These are phyloP conservation scores for Drosophila albomicans DNA, from an alignment of 1,140 invertebrate genomes.

Conservation along the genomic window DNA sequence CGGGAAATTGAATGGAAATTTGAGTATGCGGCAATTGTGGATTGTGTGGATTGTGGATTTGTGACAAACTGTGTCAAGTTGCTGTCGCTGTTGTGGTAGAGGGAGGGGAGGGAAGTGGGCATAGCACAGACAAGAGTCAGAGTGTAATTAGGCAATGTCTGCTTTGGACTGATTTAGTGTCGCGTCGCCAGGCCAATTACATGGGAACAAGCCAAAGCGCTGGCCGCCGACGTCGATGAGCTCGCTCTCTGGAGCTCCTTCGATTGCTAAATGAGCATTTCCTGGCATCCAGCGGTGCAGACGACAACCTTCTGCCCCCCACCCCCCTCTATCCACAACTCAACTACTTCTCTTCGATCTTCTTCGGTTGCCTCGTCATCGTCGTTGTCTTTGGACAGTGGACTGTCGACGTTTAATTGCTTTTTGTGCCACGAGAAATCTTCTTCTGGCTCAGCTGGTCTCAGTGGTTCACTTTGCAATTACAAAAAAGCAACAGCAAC, in stretches of 20 bases:
- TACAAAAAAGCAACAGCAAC: slow-evolving; percentile 31
- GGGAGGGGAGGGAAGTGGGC: background rate
- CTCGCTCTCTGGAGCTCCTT: slow-evolving; percentile 37
- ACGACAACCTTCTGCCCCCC: slow-evolving; percentile 46
- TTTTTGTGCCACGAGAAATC: slow-evolving; percentile 78
- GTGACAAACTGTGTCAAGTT: slow-evolving; percentile 77
- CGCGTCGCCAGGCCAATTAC: slow-evolving; percentile 74
- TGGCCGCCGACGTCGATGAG: background rate
- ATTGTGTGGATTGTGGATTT: slow-evolving; percentile 50
- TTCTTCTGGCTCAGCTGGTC: slow-evolving; percentile 61
- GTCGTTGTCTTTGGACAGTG: slow-evolving; percentile 19
- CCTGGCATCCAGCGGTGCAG: slow-evolving; percentile 82
- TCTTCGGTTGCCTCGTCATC: background rate
- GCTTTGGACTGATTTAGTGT: slow-evolving; percentile 80
- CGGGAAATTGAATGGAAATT: slow-evolving; percentile 62
- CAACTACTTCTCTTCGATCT: background rate
- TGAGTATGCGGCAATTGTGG: slow-evolving; percentile 37
- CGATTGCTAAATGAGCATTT: slow-evolving; percentile 83
- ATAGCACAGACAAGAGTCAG: slow-evolving; percentile 5
- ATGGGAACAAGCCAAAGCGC: slow-evolving; percentile 51
- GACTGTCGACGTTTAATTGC: slow-evolving; percentile 75
- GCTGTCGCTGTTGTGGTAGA: slow-evolving; percentile 24
- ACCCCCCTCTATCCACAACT: background rate
- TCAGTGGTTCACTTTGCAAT: slow-evolving; percentile 32
- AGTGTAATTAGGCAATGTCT: slow-evolving; percentile 71